Percentiles rank a stretch among this genome's conserved stretches.
These are phyloP conservation scores for Larimichthys polyactis DNA, from an alignment of 2,113 vertebrate species.

Conservation along the genomic window DNA sequence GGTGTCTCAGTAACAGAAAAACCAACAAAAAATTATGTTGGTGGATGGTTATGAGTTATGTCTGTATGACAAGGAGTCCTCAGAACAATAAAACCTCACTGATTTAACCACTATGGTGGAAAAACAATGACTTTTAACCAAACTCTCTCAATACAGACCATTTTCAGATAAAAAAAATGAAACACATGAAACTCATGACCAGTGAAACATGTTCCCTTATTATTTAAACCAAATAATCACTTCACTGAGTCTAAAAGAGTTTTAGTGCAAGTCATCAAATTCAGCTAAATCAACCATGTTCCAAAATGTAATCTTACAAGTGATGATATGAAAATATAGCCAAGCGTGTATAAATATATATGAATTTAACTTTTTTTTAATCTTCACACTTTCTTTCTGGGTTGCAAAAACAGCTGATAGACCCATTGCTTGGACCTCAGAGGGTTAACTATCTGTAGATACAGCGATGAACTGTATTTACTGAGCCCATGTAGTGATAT, in stretches of 20 bases:
- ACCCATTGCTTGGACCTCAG: no score
- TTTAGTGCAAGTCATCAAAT: neutral
- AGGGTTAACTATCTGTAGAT: no score
- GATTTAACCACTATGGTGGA: neutral
- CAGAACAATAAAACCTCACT: neutral
- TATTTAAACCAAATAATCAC: neutral
- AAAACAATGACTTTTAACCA: neutral
- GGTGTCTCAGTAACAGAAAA: slow-evolving; percentile 9
- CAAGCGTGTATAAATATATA: neutral
- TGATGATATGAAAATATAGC: neutral
- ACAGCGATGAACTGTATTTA: no score
- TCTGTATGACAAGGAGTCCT: neutral
- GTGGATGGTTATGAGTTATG: neutral
- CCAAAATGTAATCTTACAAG: neutral
- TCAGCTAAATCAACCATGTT: neutral
- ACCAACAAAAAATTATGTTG: no score
- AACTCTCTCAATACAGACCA: neutral
- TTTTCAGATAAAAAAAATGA: neutral
- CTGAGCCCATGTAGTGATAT: no score
- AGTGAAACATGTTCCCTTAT: neutral
- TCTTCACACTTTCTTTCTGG: neutral
- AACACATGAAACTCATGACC: neutral
- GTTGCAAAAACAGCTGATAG: no score
- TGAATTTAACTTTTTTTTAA: neutral
- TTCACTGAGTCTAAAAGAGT: neutral